Percentiles rank a stretch among this genome's conserved stretches.
Evolutionary conservation across 1,140 invertebrate genomes (phyloP).

Genomic region (Onthophagus taurus): DNA sequence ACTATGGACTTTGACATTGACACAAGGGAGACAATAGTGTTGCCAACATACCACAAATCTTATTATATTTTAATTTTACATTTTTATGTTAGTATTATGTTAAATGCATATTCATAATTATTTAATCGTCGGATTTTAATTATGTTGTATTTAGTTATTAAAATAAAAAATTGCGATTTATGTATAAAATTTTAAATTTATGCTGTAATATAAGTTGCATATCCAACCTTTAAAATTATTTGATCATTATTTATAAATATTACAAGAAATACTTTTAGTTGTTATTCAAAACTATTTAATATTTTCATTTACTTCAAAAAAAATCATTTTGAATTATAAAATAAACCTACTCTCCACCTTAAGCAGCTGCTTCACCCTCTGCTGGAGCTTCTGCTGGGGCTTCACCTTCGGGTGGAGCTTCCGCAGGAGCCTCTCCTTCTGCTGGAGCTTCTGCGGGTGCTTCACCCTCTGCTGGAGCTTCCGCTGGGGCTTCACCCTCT

Average conservation of each 20-base stretch:
- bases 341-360: background rate
- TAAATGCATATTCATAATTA: no score
- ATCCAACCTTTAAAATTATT: no score
- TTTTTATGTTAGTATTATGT: background rate
- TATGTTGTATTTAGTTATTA: background rate
- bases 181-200: background rate
- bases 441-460: background rate
- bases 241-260: no score
- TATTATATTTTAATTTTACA: no score
- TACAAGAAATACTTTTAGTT: no score
- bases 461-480: slow-evolving; percentile 7
- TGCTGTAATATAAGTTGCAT: no score
- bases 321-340: background rate
- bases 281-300: background rate
- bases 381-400: background rate
- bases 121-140: no score
- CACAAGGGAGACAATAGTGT: no score
- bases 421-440: background rate
- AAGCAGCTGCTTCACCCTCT: background rate
- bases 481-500: background rate
- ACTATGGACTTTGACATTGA: no score
- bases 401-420: background rate
- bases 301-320: background rate
- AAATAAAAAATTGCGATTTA: background rate
- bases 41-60: no score